A percentile compares a stretch with the other conserved stretches of the same genome.
Conservation (phyloP, 2,797 vertebrate species). For the Acanthurus tractus region DNA sequence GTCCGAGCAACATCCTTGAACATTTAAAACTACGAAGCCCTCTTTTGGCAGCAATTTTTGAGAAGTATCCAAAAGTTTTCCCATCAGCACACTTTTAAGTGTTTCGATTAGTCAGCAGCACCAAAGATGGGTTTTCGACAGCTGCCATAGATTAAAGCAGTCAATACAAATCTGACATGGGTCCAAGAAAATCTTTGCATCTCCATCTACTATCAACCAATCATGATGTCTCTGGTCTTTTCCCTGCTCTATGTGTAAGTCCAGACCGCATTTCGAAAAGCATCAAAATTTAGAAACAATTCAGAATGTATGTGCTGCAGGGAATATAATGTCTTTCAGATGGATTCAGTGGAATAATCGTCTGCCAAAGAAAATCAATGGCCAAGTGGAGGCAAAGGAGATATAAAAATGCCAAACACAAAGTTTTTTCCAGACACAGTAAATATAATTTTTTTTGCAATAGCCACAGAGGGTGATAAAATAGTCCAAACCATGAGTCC, state of each 20-base stretch:
- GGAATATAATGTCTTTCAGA: too few species aligned
- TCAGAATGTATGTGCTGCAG: background rate
- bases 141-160: background rate
- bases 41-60: background rate
- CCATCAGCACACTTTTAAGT: background rate
- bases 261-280: background rate
- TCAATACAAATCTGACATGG: conserved; percentile 22
- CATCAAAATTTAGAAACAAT: background rate
- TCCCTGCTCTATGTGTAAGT: conserved; percentile 52
- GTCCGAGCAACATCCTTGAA: background rate
- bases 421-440: background rate
- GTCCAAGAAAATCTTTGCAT: background rate
- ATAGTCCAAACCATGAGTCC: conserved; percentile 69
- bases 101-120: conserved; percentile 34
- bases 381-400: background rate
- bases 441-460: conserved; percentile 19
- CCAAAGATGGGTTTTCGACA: background rate
- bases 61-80: background rate
- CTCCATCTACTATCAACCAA: conserved; percentile 17
- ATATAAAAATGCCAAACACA: background rate
- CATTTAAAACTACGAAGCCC: background rate
- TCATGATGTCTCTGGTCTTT: conserved; percentile 52
- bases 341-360: background rate
- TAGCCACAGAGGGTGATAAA: conserved; percentile 66
- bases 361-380: background rate